phyloP scores from a whole-genome alignment of 2,888 invertebrate species.

The Orthosia gracilis region DNA sequence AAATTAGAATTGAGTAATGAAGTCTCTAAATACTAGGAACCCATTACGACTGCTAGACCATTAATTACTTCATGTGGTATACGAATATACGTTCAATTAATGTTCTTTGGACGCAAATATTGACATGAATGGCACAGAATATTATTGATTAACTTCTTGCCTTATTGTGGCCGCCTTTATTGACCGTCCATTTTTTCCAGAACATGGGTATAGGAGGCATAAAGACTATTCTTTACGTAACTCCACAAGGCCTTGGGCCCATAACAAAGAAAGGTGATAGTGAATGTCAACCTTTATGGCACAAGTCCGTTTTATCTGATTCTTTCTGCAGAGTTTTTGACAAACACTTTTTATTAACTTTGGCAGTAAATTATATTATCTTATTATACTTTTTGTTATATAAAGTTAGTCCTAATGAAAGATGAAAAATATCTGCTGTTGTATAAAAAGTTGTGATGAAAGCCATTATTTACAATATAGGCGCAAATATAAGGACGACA shows the following conservation, averaged over 20 bases:
- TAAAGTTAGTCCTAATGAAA: neutral
- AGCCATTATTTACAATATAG: neutral
- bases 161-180: neutral
- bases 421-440: neutral
- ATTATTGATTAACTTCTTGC: constrained; percentile 8
- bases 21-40: neutral
- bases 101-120: neutral
- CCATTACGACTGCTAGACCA: neutral
- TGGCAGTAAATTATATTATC: constrained; percentile 7
- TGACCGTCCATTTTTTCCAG: constrained; percentile 7
- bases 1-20: constrained; percentile 23
- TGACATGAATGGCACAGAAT: neutral
- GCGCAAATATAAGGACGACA: neutral
- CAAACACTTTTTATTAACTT: constrained; percentile 20
- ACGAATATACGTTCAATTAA: neutral
- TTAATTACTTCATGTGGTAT: neutral
- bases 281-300: constrained; percentile 28
- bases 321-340: constrained; percentile 13
- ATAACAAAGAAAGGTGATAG: constrained; percentile 45
- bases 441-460: neutral
- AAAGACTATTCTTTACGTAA: constrained; percentile 23
- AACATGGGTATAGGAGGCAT: neutral
- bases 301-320: constrained; percentile 27
- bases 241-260: constrained; percentile 5
- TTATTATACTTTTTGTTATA: neutral